A percentile compares a stretch with the other conserved stretches of the same genome.
Evolutionary conservation across 2,888 invertebrate species (phyloP).

Genomic region (Coecobrya sp.): DNA sequence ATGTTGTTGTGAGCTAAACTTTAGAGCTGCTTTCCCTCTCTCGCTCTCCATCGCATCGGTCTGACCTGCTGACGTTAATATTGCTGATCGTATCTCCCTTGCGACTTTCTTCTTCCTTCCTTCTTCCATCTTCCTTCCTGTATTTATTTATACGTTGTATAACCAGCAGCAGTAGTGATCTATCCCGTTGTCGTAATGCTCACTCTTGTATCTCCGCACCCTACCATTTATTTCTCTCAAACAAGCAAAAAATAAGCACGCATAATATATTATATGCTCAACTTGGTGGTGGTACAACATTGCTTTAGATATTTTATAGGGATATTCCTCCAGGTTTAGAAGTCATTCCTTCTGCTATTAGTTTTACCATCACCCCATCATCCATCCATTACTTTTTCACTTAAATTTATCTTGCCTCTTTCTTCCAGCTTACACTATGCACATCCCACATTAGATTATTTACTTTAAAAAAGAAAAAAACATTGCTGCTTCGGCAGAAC

Average conservation of each 20-base stretch:
- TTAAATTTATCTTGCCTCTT: constrained; percentile 73
- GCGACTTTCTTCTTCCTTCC: constrained; percentile 70
- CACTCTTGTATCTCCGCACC: constrained; percentile 42
- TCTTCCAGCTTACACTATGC: constrained; percentile 44
- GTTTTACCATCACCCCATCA: constrained; percentile 75
- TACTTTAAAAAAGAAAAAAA: constrained; percentile 53
- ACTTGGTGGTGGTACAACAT: background rate
- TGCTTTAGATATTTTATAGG: constrained; percentile 31
- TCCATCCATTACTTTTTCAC: constrained; percentile 76
- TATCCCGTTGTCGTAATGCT: constrained; percentile 42
- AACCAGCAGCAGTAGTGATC: constrained; percentile 5
- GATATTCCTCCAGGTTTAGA: constrained; percentile 17
- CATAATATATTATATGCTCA: constrained; percentile 63
- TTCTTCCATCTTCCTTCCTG: constrained; percentile 60
- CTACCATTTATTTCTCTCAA: constrained; percentile 55
- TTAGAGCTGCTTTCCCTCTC: background rate
- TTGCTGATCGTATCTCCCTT: constrained; percentile 72
- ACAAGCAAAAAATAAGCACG: constrained; percentile 58
- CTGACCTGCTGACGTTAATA: constrained; percentile 79
- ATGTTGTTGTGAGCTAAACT: constrained; percentile 34
- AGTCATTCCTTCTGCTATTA: constrained; percentile 71
- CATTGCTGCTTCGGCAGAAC: background rate
- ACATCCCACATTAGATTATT: constrained; percentile 67
- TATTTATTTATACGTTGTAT: constrained; percentile 36
- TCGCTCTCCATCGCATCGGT: constrained; percentile 48